A percentile compares a stretch with the other conserved stretches of the same genome.
phyloP scores from a whole-genome alignment of 2,113 vertebrate species.

The Anolis sagrei region DNA sequence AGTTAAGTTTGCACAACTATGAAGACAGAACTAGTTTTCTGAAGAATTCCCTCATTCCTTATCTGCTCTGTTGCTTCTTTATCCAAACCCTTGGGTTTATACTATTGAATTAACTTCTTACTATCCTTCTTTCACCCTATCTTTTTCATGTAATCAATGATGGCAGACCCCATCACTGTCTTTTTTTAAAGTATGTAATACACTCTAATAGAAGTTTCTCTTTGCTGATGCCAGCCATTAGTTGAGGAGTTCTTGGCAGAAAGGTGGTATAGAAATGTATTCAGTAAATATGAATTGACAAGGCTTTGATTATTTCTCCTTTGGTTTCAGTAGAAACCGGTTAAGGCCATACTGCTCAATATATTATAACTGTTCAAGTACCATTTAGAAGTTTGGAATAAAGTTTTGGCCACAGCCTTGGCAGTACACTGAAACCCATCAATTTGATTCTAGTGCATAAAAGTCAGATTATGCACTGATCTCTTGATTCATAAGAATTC shows the following conservation, averaged over 20 bases:
- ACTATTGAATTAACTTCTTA: too few species aligned
- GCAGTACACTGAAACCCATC: background rate
- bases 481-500: background rate
- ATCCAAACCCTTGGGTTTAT: too few species aligned
- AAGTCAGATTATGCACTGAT: conserved; percentile 29
- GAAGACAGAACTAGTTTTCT: too few species aligned
- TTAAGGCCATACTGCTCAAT: background rate
- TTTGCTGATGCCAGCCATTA: too few species aligned
- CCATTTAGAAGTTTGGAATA: background rate
- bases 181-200: too few species aligned
- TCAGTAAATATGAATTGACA: background rate
- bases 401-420: background rate
- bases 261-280: background rate
- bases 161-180: too few species aligned
- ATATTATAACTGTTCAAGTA: background rate
- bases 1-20: too few species aligned
- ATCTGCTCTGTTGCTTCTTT: too few species aligned
- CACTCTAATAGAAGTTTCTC: too few species aligned
- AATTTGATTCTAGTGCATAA: conserved; percentile 13
- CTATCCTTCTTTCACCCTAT: too few species aligned
- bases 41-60: too few species aligned
- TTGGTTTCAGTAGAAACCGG: background rate
- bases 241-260: background rate
- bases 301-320: background rate
- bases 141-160: too few species aligned